Evolutionary conservation across 1,140 invertebrate genomes (phyloP), one percentile per base, ranked within the genome.

Genomic region (Drosophila paulistorum): DNA sequence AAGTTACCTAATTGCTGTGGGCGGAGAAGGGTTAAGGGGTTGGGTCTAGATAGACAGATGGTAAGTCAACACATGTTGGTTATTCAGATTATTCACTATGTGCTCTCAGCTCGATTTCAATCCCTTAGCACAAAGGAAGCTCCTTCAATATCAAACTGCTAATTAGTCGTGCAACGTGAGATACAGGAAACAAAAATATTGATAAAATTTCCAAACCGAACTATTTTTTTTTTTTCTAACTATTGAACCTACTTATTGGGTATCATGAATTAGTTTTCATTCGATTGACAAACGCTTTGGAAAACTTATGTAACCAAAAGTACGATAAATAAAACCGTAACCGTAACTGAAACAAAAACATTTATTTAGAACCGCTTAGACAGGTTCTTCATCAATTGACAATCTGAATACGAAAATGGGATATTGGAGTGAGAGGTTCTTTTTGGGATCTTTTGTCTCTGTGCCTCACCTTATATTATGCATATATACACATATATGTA

Each of bases 1-100:
- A 45, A 62, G 11, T 37, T 26, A 23, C 39, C 39, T 41, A 62
- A 45, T 45, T 62, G 60, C 35, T 42, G 6, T 58, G 26, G 55
- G 59, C 9, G 7, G 30, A 14, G n/a, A 17, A 17, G 30, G n/a
- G 7, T 7, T 13, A 14, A 13, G 7, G 11, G 14, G 17, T 11
- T 23, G 2, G 10, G 17, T 14, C 23, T 23, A 59, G 57, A 17
- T 59, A 9, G 57, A 37, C n/a, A 20, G 33, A 59, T 59, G 33
- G 9, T 37, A 9, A 58, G 10, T 14, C 33, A 37, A 58, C 55
- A 59, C 57, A 59, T 37, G 14, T 37, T n/a, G 7, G 57, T 10
- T n/a, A 26, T 33, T 20, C 11, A 30, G 23, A 33, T 48, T 64
- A 4, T 39, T 13, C 30, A 13, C 20, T 5, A 54, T 65, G 3